Percentiles rank a stretch among this genome's conserved stretches.
These are phyloP conservation scores for Vanacampus margaritifer DNA, from an alignment of 2,113 vertebrate genomes.

Conservation along the genomic window DNA sequence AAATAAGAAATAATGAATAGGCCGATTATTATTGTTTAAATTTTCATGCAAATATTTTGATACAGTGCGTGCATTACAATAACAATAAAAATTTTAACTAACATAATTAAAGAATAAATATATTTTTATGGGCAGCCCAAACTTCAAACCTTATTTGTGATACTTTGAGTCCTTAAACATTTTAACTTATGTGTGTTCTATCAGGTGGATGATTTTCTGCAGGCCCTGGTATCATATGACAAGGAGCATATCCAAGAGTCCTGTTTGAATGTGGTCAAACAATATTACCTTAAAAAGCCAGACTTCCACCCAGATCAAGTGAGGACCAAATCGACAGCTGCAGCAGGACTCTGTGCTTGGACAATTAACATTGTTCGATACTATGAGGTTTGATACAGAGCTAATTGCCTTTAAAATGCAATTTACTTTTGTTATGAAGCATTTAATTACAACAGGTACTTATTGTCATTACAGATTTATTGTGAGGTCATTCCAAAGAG, in stretches of 20 bases:
- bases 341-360: constrained; percentile 83
- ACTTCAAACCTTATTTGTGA: neutral
- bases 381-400: constrained; percentile 69
- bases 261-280: constrained; percentile 78
- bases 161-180: neutral
- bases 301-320: constrained; percentile 80
- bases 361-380: constrained; percentile 80
- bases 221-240: constrained; percentile 77
- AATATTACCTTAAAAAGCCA: constrained; percentile 76
- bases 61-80: neutral
- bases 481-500: constrained; percentile 80
- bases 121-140: neutral
- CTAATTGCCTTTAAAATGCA: neutral
- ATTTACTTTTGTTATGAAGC: neutral
- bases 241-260: constrained; percentile 83
- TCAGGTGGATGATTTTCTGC: constrained; percentile 81
- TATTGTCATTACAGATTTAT: constrained; percentile 65
- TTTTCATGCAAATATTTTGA: neutral
- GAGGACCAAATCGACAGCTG: constrained; percentile 80
- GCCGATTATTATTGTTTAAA: neutral
- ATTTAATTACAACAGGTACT: neutral
- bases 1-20: neutral
- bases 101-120: neutral
- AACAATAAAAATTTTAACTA: neutral
- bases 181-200: constrained; percentile 14